Evolutionary conservation across 2,888 invertebrate genomes (phyloP).

Genomic region (Horisme vitalbata): DNA sequence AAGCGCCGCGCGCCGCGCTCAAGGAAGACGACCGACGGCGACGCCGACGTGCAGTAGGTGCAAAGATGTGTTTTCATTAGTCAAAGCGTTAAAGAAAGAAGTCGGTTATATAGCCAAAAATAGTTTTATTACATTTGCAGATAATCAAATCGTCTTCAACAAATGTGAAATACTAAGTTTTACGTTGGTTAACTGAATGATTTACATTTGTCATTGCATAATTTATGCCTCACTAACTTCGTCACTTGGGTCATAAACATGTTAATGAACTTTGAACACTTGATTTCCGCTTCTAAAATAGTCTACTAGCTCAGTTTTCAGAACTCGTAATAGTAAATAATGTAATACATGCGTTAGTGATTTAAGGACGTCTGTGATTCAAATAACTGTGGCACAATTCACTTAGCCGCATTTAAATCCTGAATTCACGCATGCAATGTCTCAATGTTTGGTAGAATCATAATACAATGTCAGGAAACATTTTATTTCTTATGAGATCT

Average conservation of each 20-base stretch:
- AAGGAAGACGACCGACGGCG: too few species aligned
- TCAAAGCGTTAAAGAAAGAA: too few species aligned
- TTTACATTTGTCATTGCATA: background rate
- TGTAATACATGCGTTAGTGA: constrained; percentile 11
- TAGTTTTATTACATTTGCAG: too few species aligned
- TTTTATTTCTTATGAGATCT: too few species aligned
- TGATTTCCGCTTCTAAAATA: constrained; percentile 20
- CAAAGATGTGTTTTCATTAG: too few species aligned
- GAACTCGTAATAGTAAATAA: constrained; percentile 21
- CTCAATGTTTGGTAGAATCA: too few species aligned
- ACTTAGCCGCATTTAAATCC: constrained; percentile 8
- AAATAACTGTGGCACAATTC: constrained; percentile 16
- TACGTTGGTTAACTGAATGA: background rate
- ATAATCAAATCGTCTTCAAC: too few species aligned
- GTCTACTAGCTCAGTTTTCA: constrained; percentile 17
- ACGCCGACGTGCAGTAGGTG: too few species aligned
- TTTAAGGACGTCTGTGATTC: constrained; percentile 24
- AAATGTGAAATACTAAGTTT: too few species aligned
- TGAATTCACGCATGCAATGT: background rate
- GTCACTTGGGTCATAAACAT: constrained; percentile 5
- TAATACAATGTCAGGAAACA: too few species aligned
- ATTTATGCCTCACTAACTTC: constrained; percentile 1
- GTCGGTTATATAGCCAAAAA: too few species aligned
- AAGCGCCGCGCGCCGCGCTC: too few species aligned
- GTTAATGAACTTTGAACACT: constrained; percentile 22